Evolutionary conservation across 2,113 vertebrate genomes (phyloP).

Genomic region (Illadopsis cleaveri): DNA sequence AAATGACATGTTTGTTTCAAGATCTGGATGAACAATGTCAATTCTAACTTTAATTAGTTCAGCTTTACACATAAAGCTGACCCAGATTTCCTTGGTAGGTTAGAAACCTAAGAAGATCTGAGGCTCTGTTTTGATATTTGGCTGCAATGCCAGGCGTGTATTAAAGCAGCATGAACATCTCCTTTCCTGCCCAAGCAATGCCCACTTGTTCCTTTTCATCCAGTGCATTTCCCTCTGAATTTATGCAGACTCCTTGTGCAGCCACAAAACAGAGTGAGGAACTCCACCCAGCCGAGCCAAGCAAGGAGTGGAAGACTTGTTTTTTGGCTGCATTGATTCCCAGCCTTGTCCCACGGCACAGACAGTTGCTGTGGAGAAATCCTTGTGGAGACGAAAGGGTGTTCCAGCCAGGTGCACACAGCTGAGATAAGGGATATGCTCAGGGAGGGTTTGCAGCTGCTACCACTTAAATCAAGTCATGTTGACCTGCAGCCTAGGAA

Average conservation of each 20-base stretch:
- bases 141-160: neutral
- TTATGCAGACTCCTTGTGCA: neutral
- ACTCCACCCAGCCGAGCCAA: neutral
- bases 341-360: neutral
- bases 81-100: neutral
- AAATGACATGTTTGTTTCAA: neutral
- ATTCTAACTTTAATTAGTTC: neutral
- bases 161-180: neutral
- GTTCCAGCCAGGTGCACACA: neutral
- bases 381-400: neutral
- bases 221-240: neutral
- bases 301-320: neutral
- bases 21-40: neutral
- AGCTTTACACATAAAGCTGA: neutral
- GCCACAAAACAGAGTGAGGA: neutral
- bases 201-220: neutral
- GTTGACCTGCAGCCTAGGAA: neutral
- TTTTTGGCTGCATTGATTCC: neutral
- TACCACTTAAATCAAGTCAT: neutral
- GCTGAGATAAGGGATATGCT: neutral
- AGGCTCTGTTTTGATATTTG: neutral
- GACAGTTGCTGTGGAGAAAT: neutral
- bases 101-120: neutral
- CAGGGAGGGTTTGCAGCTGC: neutral
- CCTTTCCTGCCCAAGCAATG: neutral